These are phyloP conservation scores for Dicrurus megarhynchus DNA, from an alignment of 2,113 vertebrate species.

Conservation along the genomic window DNA sequence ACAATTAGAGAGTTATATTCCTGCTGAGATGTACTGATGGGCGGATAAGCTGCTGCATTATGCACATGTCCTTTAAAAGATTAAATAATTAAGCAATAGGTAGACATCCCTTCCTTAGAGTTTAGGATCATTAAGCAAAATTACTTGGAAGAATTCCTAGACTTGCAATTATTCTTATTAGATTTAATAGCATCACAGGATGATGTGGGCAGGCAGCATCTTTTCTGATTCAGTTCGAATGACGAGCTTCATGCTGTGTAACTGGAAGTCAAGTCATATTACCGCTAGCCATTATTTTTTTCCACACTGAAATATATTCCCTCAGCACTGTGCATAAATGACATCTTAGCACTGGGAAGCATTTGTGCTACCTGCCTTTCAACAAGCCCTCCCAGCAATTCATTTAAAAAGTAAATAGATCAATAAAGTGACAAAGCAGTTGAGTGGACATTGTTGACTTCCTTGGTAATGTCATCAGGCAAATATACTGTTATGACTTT, in stretches of 20 bases:
- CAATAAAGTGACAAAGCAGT: not conserved
- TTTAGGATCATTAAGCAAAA: constrained; percentile 55
- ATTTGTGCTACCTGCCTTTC: not conserved
- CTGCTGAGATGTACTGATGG: not conserved
- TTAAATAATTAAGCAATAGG: constrained; percentile 45
- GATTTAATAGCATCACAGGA: not conserved
- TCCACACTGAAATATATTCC: not conserved
- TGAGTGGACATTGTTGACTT: not conserved
- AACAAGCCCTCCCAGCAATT: not conserved
- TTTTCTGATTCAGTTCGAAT: not conserved
- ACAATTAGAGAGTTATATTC: not conserved
- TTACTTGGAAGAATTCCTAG: not conserved
- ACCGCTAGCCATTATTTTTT: not conserved
- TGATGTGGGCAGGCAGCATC: not conserved
- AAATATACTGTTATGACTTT: not conserved
- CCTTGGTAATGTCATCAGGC: not conserved
- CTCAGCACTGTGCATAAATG: not conserved
- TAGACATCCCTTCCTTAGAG: constrained; percentile 9
- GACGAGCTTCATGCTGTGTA: not conserved
- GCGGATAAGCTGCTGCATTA: not conserved
- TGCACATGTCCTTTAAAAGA: not conserved
- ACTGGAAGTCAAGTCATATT: not conserved
- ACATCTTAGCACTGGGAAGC: not conserved
- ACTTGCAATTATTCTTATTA: constrained; percentile 33
- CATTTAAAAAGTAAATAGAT: not conserved